Percentiles rank a stretch among this genome's conserved stretches.
Conservation (phyloP, 2,888 invertebrate species). For the Achlya flavicornis region DNA sequence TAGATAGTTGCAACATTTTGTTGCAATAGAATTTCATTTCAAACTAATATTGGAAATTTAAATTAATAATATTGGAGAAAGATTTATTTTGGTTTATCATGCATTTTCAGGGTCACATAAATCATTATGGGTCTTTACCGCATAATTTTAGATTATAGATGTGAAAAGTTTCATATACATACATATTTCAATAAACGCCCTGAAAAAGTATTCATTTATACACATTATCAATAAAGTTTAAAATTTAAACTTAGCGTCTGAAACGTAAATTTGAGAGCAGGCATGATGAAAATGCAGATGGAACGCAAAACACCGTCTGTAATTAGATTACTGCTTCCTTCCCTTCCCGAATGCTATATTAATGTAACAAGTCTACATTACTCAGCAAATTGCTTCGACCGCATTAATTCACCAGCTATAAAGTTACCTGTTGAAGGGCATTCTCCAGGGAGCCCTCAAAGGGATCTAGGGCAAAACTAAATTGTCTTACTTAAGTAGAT, state of each 20-base stretch:
- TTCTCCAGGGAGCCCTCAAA: constrained; percentile 60
- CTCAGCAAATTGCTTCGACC: constrained; percentile 67
- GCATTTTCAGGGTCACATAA: too few species aligned
- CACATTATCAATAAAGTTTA: background rate
- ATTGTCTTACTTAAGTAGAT: constrained; percentile 63
- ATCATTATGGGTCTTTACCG: too few species aligned
- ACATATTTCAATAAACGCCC: too few species aligned
- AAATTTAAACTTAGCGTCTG: background rate
- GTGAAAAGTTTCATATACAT: too few species aligned
- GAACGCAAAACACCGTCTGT: constrained; percentile 24
- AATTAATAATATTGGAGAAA: too few species aligned
- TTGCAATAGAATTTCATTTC: background rate
- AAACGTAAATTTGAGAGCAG: constrained; percentile 12
- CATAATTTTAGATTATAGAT: too few species aligned
- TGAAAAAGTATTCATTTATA: background rate
- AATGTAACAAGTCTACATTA: constrained; percentile 53
- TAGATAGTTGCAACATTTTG: background rate
- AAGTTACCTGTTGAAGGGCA: constrained; percentile 72
- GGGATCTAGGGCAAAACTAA: constrained; percentile 63
- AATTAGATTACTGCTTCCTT: constrained; percentile 54
- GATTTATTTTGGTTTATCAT: too few species aligned
- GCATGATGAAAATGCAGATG: constrained; percentile 15
- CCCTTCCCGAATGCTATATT: constrained; percentile 53
- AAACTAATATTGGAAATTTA: too few species aligned
- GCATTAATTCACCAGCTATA: constrained; percentile 67